Percentiles rank a stretch among this genome's conserved stretches.
These are phyloP conservation scores for mouse (Mus musculus) DNA, from an alignment of 2,113 vertebrate genomes.

Conservation along the genomic window GRCm39 chr14:96260001-96260500, in stretches of 20 bases:
- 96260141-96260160: background rate
- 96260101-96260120: background rate
- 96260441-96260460: background rate
- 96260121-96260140: background rate
- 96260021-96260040: background rate
- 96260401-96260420: background rate
- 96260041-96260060: background rate
- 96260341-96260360: no score
- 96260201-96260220: background rate
- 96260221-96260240: background rate
- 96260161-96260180: background rate
- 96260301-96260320: no score
- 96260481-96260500: background rate
- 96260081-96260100: background rate
- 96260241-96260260: background rate
- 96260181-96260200: background rate
- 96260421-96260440: background rate
- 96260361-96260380: background rate
- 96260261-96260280: background rate
- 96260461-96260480: background rate
- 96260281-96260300: fast-evolving
- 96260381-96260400: fast-evolving
- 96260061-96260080: background rate
- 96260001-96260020: slow-evolving; percentile 14
- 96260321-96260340: background rate